Base-by-base conservation (phyloP, 2,797 vertebrate genomes). In the Sebastiscus tertius region DNA sequence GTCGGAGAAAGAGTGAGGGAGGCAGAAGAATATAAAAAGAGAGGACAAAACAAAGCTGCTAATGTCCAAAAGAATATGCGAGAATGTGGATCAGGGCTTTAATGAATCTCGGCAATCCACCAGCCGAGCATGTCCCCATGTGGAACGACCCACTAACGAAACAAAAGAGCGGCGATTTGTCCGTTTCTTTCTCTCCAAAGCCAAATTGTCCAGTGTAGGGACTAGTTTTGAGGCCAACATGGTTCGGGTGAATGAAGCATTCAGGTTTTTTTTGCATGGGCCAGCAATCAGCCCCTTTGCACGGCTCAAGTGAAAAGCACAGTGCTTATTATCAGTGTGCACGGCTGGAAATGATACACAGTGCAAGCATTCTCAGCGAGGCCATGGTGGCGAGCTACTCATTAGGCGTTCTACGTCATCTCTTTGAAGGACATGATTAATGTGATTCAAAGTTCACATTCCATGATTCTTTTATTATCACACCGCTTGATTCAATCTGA, bases 161-260 rank as follows among this genome's bases (percentile, higher is more conserved):
- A 92, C 83, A 90, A 91, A 94, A 74, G 81, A 81, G n/a, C 2
- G 55, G n/a, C 18, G 74, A 87, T 83, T 84, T 85, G 77, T 83
- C 75, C 29, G 5, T 78, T 75, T 87, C 66, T 64, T 26, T 13
- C 69, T 72, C 67, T 68, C 42, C 36, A 8, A 82, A 80, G 80
- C 85, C 77, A 55, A 62, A 5, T 3, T 26, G 73, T 42, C 71
- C 74, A 1, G 49, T 6, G 26, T 8, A 62, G 83, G 77, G 27
- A 77, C 79, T 62, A 8, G 49, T 59, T 87, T 71, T 62, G 64
- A 81, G 87, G 82, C 81, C 81, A 70, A 69, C 12, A 4, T 59
- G 58, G 69, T 79, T 61, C 24, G 69, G 13, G 65, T 91, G 86
- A 89, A 91, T 89, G 73, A 75, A 70, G 67, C 89, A 85, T 89